Evolutionary conservation across 2,113 vertebrate species (phyloP).

Genomic region (Notechis scutatus): DNA sequence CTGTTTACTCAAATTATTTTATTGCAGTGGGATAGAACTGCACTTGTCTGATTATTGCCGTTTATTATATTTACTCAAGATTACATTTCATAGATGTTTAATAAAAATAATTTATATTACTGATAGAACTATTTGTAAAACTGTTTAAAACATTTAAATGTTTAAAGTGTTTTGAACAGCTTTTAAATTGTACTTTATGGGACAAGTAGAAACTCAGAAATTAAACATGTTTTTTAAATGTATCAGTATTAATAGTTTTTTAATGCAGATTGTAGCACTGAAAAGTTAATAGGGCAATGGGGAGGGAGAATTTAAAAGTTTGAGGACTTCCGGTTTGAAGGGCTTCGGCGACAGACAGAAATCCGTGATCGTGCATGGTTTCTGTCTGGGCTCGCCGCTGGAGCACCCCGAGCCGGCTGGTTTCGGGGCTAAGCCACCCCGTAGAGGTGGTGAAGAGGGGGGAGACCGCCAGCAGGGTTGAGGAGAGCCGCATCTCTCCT

Average conservation of each 20-base stretch:
- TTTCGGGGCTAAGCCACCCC: too few relatives aligned
- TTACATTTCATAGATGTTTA: not conserved
- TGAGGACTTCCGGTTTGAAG: not conserved
- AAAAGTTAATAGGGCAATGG: not conserved
- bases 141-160: not conserved
- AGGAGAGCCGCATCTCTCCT: too few relatives aligned
- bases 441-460: too few relatives aligned
- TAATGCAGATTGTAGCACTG: not conserved
- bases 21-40: not conserved
- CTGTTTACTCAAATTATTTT: not conserved
- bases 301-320: not conserved
- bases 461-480: too few relatives aligned
- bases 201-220: not conserved
- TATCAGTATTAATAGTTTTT: not conserved
- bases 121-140: not conserved
- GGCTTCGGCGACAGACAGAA: too few relatives aligned
- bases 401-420: too few relatives aligned
- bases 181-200: not conserved
- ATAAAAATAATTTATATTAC: not conserved
- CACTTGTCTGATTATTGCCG: not conserved
- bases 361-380: too few relatives aligned
- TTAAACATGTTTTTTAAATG: not conserved
- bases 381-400: too few relatives aligned
- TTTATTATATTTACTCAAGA: not conserved
- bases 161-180: not conserved